Evolutionary conservation across 1,140 invertebrate species (phyloP).

Genomic region (Hypsibius dujardini): DNA sequence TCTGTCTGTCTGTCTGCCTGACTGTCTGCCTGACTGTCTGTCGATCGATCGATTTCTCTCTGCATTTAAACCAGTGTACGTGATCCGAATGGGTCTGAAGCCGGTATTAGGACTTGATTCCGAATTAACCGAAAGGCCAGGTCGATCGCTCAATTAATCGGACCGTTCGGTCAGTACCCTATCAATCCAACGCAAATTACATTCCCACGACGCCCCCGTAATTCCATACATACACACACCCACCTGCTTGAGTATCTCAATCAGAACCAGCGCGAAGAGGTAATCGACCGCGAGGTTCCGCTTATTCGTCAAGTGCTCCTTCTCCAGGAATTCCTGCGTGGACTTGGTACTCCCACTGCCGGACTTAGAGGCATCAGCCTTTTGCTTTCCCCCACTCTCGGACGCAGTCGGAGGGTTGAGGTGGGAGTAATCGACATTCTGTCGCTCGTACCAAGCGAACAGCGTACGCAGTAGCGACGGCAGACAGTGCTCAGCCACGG

Average conservation of each 20-base stretch:
- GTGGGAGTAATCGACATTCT: constrained; percentile 40
- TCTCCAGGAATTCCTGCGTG: constrained; percentile 34
- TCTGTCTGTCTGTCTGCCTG: too few relatives aligned
- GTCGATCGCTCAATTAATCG: too few relatives aligned
- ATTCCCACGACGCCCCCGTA: too few relatives aligned
- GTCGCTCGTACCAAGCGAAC: constrained; percentile 86
- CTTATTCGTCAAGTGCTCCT: constrained; percentile 56
- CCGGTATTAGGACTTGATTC: too few relatives aligned
- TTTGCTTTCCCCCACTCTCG: constrained; percentile 9
- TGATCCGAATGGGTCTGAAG: too few relatives aligned
- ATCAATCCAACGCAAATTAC: too few relatives aligned
- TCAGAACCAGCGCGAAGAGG: constrained; percentile 86
- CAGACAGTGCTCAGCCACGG: constrained; percentile 86
- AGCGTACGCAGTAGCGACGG: constrained; percentile 81
- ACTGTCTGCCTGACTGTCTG: too few relatives aligned
- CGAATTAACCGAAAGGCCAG: too few relatives aligned
- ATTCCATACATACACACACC: too few relatives aligned
- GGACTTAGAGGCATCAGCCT: neutral
- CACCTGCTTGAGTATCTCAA: constrained; percentile 77
- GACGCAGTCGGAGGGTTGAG: neutral
- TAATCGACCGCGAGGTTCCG: constrained; percentile 88
- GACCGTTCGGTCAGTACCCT: too few relatives aligned
- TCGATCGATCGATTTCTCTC: too few relatives aligned
- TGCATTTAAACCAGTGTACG: too few relatives aligned
- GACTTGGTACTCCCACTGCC: constrained; percentile 10